phyloP scores from a whole-genome alignment of 2,113 vertebrate species.

The Prolemur simus region DNA sequence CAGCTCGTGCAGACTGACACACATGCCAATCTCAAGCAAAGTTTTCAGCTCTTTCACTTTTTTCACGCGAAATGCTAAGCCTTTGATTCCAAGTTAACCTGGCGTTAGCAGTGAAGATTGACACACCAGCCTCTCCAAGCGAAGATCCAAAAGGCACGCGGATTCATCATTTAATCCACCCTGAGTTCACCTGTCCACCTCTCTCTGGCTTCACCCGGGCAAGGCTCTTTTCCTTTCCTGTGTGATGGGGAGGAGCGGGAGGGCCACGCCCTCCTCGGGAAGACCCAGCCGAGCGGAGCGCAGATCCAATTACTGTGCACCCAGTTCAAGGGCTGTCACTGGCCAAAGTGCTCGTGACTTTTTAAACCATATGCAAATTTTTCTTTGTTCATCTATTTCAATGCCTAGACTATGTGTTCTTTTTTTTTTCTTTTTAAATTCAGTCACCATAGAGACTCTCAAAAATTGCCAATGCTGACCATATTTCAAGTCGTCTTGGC shows the following conservation, averaged over 20 bases:
- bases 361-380: neutral
- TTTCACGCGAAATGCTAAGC: neutral
- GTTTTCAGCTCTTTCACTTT: neutral
- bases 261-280: neutral
- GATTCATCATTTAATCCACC: fast-evolving
- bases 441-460: neutral
- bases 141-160: neutral
- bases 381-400: neutral
- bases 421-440: fast-evolving
- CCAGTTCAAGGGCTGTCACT: fast-evolving
- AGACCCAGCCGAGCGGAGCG: neutral
- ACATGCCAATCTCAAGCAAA: neutral
- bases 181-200: fast-evolving
- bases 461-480: too few species aligned
- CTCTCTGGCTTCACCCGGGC: neutral
- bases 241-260: fast-evolving
- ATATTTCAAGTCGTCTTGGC: too few species aligned
- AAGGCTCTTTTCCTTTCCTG: neutral
- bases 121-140: neutral
- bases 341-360: fast-evolving
- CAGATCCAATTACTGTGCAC: fast-evolving
- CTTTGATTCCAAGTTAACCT: too few species aligned
- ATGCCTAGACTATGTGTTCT: neutral
- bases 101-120: neutral
- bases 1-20: fast-evolving